A percentile compares a stretch with the other conserved stretches of the same genome.
Conservation (phyloP, 2,797 vertebrate species). For the Sciurus vulgaris region DNA sequence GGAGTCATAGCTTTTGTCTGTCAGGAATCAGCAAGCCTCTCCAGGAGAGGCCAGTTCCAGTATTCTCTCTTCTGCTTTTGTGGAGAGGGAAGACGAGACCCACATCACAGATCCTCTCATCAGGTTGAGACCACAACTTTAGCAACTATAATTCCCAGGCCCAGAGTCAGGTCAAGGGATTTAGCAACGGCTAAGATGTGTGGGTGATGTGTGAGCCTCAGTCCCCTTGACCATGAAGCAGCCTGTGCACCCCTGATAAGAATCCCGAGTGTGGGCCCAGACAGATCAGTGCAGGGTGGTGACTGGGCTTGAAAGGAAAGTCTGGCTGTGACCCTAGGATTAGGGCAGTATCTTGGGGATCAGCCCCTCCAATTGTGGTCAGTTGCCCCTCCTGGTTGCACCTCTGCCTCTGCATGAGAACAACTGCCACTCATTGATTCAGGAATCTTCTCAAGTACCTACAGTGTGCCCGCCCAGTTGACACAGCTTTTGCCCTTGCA, state of each 20-base stretch:
- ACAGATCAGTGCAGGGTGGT: accelerated
- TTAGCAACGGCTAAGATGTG: neutral
- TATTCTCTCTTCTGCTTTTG: neutral
- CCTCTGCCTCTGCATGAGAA: neutral
- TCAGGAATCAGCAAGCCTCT: neutral
- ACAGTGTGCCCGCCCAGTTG: neutral
- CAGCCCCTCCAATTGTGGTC: neutral
- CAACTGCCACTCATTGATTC: neutral
- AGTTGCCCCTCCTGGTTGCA: neutral
- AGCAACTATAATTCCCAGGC: neutral
- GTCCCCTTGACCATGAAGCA: too few relatives aligned
- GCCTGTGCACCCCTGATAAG: neutral
- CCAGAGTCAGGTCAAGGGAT: neutral
- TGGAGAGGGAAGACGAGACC: neutral
- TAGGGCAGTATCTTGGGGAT: neutral
- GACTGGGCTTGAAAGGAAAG: neutral
- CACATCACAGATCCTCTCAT: neutral
- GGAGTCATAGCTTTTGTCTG: neutral
- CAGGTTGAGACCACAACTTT: neutral
- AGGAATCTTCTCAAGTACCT: neutral
- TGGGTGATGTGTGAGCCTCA: neutral
- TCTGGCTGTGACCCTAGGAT: accelerated
- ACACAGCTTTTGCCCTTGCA: neutral
- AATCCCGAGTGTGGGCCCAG: accelerated
- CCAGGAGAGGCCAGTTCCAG: neutral